Percentiles rank a stretch among this genome's conserved stretches.
Conservation (phyloP, 2,888 invertebrate species). For the Netelia fuscicornis region DNA sequence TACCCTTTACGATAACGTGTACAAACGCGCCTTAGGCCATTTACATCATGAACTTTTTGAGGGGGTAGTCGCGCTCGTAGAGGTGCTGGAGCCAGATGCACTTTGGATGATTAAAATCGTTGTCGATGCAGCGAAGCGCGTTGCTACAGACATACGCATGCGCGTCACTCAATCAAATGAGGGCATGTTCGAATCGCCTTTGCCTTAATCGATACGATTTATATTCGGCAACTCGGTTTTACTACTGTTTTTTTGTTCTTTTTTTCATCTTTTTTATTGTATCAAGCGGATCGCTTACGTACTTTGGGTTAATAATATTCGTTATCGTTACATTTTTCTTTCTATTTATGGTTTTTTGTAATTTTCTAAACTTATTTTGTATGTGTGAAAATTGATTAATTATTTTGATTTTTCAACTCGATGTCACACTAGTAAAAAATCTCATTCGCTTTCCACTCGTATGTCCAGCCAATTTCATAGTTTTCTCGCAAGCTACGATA, state of each 20-base stretch:
- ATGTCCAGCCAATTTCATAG: constrained; percentile 37
- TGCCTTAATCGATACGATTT: constrained; percentile 45
- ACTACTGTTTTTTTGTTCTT: neutral
- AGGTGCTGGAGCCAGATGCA: constrained; percentile 41
- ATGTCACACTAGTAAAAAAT: neutral
- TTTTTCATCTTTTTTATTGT: neutral
- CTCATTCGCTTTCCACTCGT: neutral
- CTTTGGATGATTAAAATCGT: constrained; percentile 64
- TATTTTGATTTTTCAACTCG: neutral
- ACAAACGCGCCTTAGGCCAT: constrained; percentile 42
- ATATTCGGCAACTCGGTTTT: constrained; percentile 12
- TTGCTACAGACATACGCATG: neutral
- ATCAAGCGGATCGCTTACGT: neutral
- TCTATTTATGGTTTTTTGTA: no score
- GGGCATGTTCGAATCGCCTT: constrained; percentile 40
- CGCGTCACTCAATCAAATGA: constrained; percentile 39
- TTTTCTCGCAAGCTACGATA: constrained; percentile 13
- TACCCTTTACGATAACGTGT: neutral
- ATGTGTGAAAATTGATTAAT: neutral
- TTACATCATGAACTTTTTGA: constrained; percentile 12
- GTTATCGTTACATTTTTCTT: no score
- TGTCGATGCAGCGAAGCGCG: constrained; percentile 26
- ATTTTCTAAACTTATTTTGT: no score
- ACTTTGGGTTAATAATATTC: neutral
- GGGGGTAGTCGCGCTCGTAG: neutral